Evolutionary conservation across 2,888 invertebrate species (phyloP).

Genomic region (Lycophotia porphyrea): DNA sequence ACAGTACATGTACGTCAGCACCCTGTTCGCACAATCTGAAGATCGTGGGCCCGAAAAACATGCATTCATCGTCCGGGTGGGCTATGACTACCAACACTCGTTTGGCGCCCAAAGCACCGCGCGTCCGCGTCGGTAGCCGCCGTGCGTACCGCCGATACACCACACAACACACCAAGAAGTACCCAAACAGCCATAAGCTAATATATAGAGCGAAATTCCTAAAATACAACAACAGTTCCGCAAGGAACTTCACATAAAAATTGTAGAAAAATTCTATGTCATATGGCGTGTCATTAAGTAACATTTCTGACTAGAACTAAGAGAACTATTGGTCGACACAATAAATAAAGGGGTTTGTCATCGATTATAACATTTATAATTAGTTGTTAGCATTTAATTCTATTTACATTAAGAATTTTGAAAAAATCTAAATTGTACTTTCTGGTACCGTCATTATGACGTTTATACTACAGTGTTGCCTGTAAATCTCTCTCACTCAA

Average conservation of each 20-base stretch:
- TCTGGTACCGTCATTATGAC: slow-evolving; percentile 67
- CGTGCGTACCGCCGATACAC: slow-evolving; percentile 89
- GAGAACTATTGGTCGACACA: slow-evolving; percentile 53
- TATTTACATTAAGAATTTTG: slow-evolving; percentile 50
- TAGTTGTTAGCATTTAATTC: slow-evolving; percentile 40
- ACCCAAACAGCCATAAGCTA: slow-evolving; percentile 90
- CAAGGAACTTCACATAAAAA: slow-evolving; percentile 81
- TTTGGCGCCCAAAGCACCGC: slow-evolving; percentile 87
- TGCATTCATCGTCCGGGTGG: slow-evolving; percentile 99
- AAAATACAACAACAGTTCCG: slow-evolving; percentile 82
- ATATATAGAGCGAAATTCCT: slow-evolving; percentile 85
- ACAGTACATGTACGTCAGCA: slow-evolving; percentile 94
- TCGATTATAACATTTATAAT: slow-evolving; percentile 36
- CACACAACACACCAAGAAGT: slow-evolving; percentile 86
- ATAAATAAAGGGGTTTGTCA: slow-evolving; percentile 41
- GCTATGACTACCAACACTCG: slow-evolving; percentile 96
- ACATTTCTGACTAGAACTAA: slow-evolving; percentile 84
- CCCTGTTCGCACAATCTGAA: slow-evolving; percentile 92
- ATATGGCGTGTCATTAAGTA: slow-evolving; percentile 75
- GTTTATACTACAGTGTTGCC: slow-evolving; percentile 34
- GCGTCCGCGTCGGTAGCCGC: slow-evolving; percentile 86
- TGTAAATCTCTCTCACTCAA: neutral
- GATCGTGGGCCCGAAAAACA: slow-evolving; percentile 99
- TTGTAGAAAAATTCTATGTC: slow-evolving; percentile 79
- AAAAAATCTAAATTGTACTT: slow-evolving; percentile 52